Percentiles rank a stretch among this genome's conserved stretches.
These are phyloP conservation scores for Xerus rutilus DNA, from an alignment of 2,797 vertebrate species.

Conservation along the genomic window DNA sequence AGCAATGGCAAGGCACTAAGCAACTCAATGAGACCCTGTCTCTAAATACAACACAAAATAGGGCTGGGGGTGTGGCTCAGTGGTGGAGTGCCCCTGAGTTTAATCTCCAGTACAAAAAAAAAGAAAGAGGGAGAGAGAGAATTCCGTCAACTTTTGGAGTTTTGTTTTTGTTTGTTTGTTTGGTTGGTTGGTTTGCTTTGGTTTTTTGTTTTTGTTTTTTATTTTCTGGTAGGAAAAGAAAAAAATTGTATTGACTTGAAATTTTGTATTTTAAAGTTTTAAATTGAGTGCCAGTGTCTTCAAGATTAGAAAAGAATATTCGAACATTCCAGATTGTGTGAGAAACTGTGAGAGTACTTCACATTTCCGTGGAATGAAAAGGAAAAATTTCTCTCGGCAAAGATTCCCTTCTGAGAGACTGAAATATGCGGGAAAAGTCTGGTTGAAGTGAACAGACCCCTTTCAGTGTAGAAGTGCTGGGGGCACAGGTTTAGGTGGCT, in stretches of 20 bases:
- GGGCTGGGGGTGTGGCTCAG: too few species aligned
- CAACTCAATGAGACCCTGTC: too few species aligned
- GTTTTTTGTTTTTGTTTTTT: neutral
- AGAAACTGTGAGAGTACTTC: constrained; percentile 34
- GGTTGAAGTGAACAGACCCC: neutral
- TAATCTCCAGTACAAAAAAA: too few species aligned
- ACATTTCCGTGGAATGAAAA: neutral
- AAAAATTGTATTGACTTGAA: constrained; percentile 24
- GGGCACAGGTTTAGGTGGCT: neutral
- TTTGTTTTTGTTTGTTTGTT: neutral
- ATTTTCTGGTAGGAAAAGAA: neutral
- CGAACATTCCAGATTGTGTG: neutral
- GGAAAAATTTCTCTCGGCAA: neutral
- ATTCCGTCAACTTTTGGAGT: neutral
- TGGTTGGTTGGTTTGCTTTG: too few species aligned
- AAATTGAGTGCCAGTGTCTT: constrained; percentile 44
- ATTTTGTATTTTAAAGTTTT: constrained; percentile 43
- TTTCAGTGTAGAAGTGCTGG: neutral
- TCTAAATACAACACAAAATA: too few species aligned
- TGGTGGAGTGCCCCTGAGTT: too few species aligned
- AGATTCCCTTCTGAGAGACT: neutral
- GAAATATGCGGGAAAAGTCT: neutral
- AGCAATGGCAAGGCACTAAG: too few species aligned
- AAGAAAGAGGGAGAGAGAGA: neutral
- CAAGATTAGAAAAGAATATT: constrained; percentile 61